phyloP scores from a whole-genome alignment of 37 sponge, comb jelly and placozoan genomes.

The Beroe ovata region DNA sequence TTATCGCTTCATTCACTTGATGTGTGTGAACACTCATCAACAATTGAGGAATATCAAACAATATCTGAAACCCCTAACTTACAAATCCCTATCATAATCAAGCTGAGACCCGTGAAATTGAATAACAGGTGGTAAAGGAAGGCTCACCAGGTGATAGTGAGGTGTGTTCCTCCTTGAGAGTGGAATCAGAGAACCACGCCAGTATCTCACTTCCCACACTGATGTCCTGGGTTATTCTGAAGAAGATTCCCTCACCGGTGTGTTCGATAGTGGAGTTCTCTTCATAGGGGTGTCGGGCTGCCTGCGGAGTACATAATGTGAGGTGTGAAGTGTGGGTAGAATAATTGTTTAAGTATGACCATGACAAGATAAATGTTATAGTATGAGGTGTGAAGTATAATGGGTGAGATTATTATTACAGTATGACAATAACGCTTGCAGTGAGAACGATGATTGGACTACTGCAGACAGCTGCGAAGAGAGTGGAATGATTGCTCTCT shows the following conservation, averaged over 20 bases:
- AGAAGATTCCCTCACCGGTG: not conserved
- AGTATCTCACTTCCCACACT: slow-evolving; percentile 25
- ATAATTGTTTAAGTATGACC: too few relatives aligned
- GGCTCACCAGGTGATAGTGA: not conserved
- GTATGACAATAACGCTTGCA: too few relatives aligned
- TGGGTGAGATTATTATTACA: not conserved
- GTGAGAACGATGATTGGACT: not conserved
- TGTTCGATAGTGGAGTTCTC: slow-evolving; percentile 54
- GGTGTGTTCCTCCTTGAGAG: not conserved
- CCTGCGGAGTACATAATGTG: too few relatives aligned
- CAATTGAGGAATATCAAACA: too few relatives aligned
- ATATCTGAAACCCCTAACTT: too few relatives aligned
- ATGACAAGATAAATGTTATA: too few relatives aligned
- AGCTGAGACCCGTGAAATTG: too few relatives aligned
- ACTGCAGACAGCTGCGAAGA: not conserved
- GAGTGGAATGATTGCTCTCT: too few relatives aligned
- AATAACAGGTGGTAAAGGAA: not conserved
- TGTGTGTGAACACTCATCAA: too few relatives aligned
- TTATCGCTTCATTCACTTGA: too few relatives aligned
- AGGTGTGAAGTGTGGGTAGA: too few relatives aligned
- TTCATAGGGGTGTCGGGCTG: slow-evolving; percentile 41
- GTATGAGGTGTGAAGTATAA: not conserved
- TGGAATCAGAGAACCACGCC: slow-evolving; percentile 51
- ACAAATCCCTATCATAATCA: too few relatives aligned
- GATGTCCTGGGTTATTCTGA: not conserved